Evolutionary conservation across 1,140 invertebrate genomes (phyloP), one percentile per base, ranked within the genome.

Genomic region (Penaeus vannamei): DNA sequence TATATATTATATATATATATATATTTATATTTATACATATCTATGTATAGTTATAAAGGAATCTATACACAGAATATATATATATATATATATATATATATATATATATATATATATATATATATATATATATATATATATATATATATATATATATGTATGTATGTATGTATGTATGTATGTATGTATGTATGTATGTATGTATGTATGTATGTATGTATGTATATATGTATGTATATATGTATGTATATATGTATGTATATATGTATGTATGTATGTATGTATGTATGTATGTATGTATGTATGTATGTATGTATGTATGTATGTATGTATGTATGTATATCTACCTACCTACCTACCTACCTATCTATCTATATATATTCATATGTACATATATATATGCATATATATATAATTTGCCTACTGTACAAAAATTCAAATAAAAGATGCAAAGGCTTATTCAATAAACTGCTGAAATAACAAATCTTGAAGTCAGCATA

Each of bases 151-250:
- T 72, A 72, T 23, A 72, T 72, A 72, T 72, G n/a, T 69, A 72
- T 72, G 0, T 72, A 72, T 72, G 2, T 72, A 72, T 72, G 2
- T 72, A 72, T 72, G 2, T 72, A 72, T 72, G 2, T 72, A 72
- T 72, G 2, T 72, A 72, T 72, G 2, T 72, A 72, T 72, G 2
- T 72, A 72, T 72, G 2, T 72, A 72, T 72, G 2, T 72, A 72
- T 72, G 2, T 72, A 72, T 72, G 2, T n/a, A 72, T 72, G n/a
- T 72, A 72, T 72, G n/a, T 69, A 72, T 72, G n/a, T 72, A 72
- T 69, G n/a, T 72, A 72, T 72, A 72, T 72, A 69, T 69, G 23
- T 69, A 69, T 69, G 23, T 69, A 69, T 69, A 69, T 69, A 23
- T 69, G 23, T 69, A 69, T 69, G 23, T 69, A 69, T 69, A 69